Evolutionary conservation across 23 tunicate species (phyloP), one percentile per base, ranked within the genome.

Genomic region (Ciona savignyi): DNA sequence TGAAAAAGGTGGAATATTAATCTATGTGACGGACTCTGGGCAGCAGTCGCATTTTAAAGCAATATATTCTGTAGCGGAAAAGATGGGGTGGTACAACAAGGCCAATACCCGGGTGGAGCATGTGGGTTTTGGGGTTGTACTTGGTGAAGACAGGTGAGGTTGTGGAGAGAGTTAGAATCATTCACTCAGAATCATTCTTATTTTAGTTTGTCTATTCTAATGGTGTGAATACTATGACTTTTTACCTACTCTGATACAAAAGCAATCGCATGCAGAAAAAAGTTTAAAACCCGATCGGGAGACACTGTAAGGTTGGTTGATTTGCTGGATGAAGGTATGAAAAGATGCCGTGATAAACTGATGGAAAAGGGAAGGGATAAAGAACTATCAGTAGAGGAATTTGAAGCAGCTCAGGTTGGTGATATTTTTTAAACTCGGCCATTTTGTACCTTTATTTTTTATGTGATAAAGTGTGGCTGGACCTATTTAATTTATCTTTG

Each of bases 211-310:
- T n/a, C n/a, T n/a, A n/a, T n/a, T n/a, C n/a, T n/a, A n/a, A n/a
- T n/a, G n/a, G n/a, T n/a, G n/a, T n/a, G n/a, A n/a, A n/a, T n/a
- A n/a, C n/a, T n/a, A n/a, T n/a, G n/a, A n/a, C n/a, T n/a, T n/a
- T n/a, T n/a, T n/a, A n/a, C n/a, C n/a, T n/a, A n/a, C n/a, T n/a
- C n/a, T n/a, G n/a, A n/a, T n/a, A n/a, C n/a, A 66, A n/a, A n/a
- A n/a, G n/a, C 15, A 42, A 9, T 42, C 15, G 9, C 9, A 42
- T 42, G 9, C 15, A 76, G 80, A 73, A 93, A 93, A 33, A 93
- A 93, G 72, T 93, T 93, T 24, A 93, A 93, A 35, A 93, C 98
- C 11, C 88, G 98, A 19, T 85, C 93, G 33, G 98, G 98, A 4
- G 93, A 86, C 32, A 93, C 98, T 42, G 85, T 93, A 2, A 83